These are phyloP conservation scores for Uloborus plumipes DNA, from an alignment of 2,888 invertebrate genomes.

Conservation along the genomic window DNA sequence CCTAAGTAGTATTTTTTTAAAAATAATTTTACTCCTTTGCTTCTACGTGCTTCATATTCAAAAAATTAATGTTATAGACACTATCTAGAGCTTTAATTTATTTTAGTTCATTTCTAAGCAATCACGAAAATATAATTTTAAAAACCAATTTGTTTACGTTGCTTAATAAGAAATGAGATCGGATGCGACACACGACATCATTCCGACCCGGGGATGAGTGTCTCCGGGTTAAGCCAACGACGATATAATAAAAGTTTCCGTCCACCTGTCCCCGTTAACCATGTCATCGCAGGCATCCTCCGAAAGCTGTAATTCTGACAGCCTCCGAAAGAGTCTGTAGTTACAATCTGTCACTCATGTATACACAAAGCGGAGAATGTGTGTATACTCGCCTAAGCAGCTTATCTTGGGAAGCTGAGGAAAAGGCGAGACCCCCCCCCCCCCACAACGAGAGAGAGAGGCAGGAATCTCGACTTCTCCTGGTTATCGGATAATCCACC, in stretches of 20 bases:
- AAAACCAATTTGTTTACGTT: too few species aligned
- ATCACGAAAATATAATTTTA: too few species aligned
- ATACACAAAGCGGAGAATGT: conserved; percentile 4
- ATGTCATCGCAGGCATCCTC: neutral
- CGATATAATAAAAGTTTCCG: neutral
- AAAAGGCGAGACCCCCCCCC: conserved; percentile 12
- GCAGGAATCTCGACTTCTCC: conserved; percentile 26
- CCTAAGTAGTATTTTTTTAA: too few species aligned
- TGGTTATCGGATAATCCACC: conserved; percentile 52
- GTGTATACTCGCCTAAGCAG: conserved; percentile 28
- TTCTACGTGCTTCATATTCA: too few species aligned
- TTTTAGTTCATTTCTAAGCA: too few species aligned
- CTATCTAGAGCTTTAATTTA: too few species aligned
- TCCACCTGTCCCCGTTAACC: too few species aligned
- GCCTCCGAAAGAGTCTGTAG: neutral
- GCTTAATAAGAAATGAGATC: too few species aligned
- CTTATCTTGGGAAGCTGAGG: conserved; percentile 23
- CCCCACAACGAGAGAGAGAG: conserved; percentile 15
- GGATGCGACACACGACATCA: conserved; percentile 5
- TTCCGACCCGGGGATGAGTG: neutral
- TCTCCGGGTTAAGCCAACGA: neutral
- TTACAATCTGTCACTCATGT: conserved; percentile 43
- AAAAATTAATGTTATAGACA: too few species aligned
- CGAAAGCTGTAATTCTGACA: conserved; percentile 21
- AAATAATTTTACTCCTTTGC: too few species aligned